Evolutionary conservation across 2,888 invertebrate genomes (phyloP), one percentile per base, ranked within the genome.

Genomic region (Xylocampa areola): DNA sequence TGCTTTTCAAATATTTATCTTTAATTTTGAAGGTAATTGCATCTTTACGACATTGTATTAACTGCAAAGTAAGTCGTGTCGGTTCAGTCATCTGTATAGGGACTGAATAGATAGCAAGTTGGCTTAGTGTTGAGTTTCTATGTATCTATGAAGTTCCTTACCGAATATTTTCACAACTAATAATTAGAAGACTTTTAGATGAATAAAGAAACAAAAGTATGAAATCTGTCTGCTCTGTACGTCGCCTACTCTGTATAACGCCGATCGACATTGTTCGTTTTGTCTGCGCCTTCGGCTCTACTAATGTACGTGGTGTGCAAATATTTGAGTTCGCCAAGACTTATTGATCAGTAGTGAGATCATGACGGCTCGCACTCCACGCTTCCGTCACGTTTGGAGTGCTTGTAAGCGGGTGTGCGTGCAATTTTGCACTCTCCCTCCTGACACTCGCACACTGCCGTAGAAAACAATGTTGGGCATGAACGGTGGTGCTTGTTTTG

Each of bases 301-400:
- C 89, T 91, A 91, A 91, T 91, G 91, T 88, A 83, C 86, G 77
- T 63, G 81, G 84, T 87, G 92, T 87, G 91, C 89, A 92, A 92
- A 93, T 92, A 92, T 93, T 93, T 89, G 90, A 88, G 81, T 79
- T 84, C 76, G 81, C 82, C 73, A 85, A 88, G 88, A 85, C 88
- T 84, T 91, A 93, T 93, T 88, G 92, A 93, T 93, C 92, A 88
- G 79, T 47, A 75, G 83, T 77, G 80, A 78, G 89, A 90, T 91
- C 89, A 87, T 82, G 87, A 81, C 84, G 80, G 81, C 79, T 81
- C 81, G 76, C 85, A 76, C 85, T 86, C 74, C 79, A 74, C 79
- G 85, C 88, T 88, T 87, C 89, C 88, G 90, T 86, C 92, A 90
- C 92, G 91, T 90, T 83, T 90, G 82, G 82, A 92, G 90, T 72